phyloP scores from a whole-genome alignment of 2,888 invertebrate genomes.

The Apamea anceps region DNA sequence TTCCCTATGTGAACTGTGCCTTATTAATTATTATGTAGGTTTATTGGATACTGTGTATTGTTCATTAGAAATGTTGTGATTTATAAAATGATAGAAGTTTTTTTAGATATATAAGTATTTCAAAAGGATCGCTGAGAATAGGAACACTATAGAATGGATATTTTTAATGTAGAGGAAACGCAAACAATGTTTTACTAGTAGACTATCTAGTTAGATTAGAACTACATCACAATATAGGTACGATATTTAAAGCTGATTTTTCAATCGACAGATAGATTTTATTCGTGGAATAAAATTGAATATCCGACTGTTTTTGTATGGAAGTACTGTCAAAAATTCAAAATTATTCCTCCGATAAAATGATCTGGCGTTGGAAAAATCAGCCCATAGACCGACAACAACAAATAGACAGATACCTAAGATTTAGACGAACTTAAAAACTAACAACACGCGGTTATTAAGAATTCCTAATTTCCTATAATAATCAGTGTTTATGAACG shows the following conservation, averaged over 20 bases:
- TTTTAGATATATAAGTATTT: background rate
- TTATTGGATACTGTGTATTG: slow-evolving; percentile 26
- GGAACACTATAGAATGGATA: background rate
- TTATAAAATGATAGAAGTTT: background rate
- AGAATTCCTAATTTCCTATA: slow-evolving; percentile 18
- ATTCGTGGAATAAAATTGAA: too few species aligned
- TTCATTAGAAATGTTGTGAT: slow-evolving; percentile 11
- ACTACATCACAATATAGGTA: too few species aligned
- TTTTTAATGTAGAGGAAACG: background rate
- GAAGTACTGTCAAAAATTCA: too few species aligned
- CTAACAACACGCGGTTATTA: slow-evolving; percentile 24
- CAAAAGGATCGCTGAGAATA: background rate
- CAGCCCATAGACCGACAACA: background rate
- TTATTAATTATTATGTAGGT: slow-evolving; percentile 34
- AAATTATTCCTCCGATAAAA: too few species aligned
- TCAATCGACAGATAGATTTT: too few species aligned
- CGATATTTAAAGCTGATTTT: background rate
- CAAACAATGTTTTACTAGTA: background rate
- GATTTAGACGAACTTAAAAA: slow-evolving; percentile 24
- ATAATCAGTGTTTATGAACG: slow-evolving; percentile 39
- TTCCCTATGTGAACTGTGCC: slow-evolving; percentile 41
- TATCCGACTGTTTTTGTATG: too few species aligned
- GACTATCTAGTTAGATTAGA: background rate
- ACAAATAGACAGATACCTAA: background rate
- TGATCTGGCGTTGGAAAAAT: too few species aligned